Base-by-base conservation (phyloP, 2,888 invertebrate genomes). In the Isoperla grammatica region DNA sequence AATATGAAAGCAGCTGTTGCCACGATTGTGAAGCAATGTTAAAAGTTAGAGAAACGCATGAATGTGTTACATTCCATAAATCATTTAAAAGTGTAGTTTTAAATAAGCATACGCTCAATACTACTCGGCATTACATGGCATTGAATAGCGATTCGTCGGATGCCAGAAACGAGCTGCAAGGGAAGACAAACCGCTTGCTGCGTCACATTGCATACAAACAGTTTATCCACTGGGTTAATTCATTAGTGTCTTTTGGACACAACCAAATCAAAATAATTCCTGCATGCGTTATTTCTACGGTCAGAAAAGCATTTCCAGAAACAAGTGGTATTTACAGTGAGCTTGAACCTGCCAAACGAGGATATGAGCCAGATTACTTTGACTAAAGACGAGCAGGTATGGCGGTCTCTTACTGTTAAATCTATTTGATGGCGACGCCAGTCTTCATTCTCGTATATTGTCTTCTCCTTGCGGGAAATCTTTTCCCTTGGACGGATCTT, bases 141-240 rank as follows among this genome's bases (percentile, higher is more conserved):
- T 22, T 22, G n/a, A 20, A 22, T 13, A 29, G 13, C 29, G 15
- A 22, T 13, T 23, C 49, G 2, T 15, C n/a, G 4, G 35, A 49
- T 49, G 22, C 15, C 15, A 23, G 29, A 13, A 15, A 29, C 29
- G 22, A 23, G 8, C 49, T 49, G 13, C 22, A 49, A 15, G n/a
- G 4, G 8, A 11, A n/a, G 29, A 15, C 22, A 11, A 49, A 49
- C 29, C 49, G 49, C 8, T n/a, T 49, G 5, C 29, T 23, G 12
- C 49, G 49, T 29, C 49, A 49, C 29, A 23, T 49, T 12, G 49
- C 49, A 49, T 49, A 49, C 49, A 11, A 35, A 20, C 49, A 49
- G 49, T 49, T 49, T 13, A 12, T 20, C 15, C 12, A 23, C 29
- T 49, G 49, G 49, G 29, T 29, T 13, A 49, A 49, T 49, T 29